phyloP scores from a whole-genome alignment of 2,113 vertebrate species.

The Petaurus breviceps region DNA sequence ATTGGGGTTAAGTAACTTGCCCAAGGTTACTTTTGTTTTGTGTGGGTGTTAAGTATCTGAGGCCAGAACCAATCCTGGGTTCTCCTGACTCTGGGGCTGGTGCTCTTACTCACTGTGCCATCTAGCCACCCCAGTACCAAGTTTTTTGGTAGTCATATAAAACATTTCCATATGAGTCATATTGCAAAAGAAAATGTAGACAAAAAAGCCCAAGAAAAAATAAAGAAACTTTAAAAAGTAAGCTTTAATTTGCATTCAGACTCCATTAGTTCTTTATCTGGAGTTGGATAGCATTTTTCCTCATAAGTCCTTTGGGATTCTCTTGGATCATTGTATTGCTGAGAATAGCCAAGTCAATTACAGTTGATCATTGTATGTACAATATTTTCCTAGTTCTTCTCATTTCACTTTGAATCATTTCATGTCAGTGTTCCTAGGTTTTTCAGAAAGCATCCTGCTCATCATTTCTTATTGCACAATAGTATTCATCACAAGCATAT shows the following conservation, averaged over 20 bases:
- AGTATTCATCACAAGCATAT: neutral
- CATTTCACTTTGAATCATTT: neutral
- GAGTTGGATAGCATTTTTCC: neutral
- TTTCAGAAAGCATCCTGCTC: neutral
- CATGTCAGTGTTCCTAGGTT: neutral
- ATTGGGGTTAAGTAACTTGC: too few species aligned
- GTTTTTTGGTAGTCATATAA: neutral
- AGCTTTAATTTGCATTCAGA: neutral
- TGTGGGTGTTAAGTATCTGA: too few species aligned
- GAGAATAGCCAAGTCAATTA: neutral
- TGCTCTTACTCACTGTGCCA: too few species aligned
- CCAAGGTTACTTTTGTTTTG: too few species aligned
- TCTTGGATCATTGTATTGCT: neutral
- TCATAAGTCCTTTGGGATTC: neutral
- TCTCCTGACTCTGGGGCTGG: too few species aligned
- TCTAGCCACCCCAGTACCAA: too few species aligned
- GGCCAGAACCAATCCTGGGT: too few species aligned
- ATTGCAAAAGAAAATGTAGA: neutral
- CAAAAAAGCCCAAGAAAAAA: too few species aligned
- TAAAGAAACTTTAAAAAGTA: too few species aligned
- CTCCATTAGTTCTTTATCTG: neutral
- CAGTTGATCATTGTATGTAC: neutral
- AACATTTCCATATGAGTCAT: neutral
- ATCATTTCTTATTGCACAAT: neutral
- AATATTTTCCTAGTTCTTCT: neutral